Conservation (phyloP, 2,113 vertebrate genomes). For the Leptocoma aspasia region DNA sequence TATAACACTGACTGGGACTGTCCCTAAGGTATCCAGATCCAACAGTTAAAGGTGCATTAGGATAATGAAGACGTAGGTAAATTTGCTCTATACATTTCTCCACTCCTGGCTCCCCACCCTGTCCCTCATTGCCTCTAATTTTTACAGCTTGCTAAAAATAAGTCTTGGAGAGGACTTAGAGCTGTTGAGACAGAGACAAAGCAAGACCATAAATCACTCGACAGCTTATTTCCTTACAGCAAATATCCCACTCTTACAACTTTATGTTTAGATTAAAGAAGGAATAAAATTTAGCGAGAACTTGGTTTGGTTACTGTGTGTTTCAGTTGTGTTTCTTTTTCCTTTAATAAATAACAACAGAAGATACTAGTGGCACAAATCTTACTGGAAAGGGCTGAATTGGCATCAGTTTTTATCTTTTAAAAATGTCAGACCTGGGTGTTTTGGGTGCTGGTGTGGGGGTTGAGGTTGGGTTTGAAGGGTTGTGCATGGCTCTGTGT, state of each 20-base stretch:
- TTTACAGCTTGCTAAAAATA: slow-evolving; percentile 45
- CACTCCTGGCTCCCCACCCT: background rate
- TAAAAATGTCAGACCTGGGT: background rate
- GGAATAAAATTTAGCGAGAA: background rate
- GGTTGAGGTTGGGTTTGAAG: background rate
- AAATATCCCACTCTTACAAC: background rate
- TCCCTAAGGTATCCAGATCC: rapidly evolving
- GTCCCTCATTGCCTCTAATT: background rate
- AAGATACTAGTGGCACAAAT: background rate
- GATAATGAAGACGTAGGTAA: background rate
- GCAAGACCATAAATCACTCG: slow-evolving; percentile 18
- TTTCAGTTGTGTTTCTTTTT: background rate
- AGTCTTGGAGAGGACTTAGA: background rate
- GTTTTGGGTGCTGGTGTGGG: background rate
- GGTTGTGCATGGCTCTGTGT: background rate
- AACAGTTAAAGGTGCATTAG: background rate
- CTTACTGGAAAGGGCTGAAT: background rate
- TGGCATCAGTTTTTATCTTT: background rate
- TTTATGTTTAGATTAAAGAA: background rate
- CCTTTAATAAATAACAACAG: background rate
- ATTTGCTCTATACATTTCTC: background rate
- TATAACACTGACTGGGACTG: rapidly evolving
- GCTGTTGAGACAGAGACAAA: background rate
- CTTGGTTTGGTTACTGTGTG: background rate
- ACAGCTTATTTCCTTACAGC: slow-evolving; percentile 48